Percentiles rank a stretch among this genome's conserved stretches.
These are phyloP conservation scores for Dasypus novemcinctus DNA, from an alignment of 2,113 vertebrate species.

Conservation along the genomic window DNA sequence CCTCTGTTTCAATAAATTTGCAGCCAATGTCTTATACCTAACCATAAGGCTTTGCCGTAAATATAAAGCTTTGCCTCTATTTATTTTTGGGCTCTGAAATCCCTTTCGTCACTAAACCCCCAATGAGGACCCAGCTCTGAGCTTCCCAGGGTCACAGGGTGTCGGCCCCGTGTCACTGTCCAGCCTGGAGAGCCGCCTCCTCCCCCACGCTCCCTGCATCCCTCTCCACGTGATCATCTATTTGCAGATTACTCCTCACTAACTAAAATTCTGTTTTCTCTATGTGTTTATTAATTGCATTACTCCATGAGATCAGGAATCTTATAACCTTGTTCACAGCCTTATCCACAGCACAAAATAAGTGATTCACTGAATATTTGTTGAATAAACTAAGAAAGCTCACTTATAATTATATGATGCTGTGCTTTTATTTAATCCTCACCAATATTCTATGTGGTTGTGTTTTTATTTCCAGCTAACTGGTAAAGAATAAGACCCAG, in stretches of 20 bases:
- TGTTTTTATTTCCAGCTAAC: not conserved
- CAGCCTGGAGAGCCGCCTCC: not conserved
- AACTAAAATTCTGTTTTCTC: not conserved
- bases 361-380: not conserved
- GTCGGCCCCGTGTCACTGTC: too few species aligned
- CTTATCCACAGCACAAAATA: not conserved
- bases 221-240: not conserved
- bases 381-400: not conserved
- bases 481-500: not conserved
- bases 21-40: not conserved
- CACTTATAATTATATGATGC: not conserved
- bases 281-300: not conserved
- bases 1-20: not conserved
- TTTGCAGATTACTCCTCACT: not conserved
- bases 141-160: too few species aligned
- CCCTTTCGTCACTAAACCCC: not conserved
- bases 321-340: not conserved
- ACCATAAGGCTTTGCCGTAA: not conserved
- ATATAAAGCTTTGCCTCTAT: not conserved
- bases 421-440: not conserved
- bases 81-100: not conserved
- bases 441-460: not conserved
- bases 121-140: not conserved
- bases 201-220: fast-evolving
- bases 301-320: not conserved